These are phyloP conservation scores for Habropoda laboriosa DNA, from an alignment of 1,140 invertebrate genomes.

Conservation along the genomic window DNA sequence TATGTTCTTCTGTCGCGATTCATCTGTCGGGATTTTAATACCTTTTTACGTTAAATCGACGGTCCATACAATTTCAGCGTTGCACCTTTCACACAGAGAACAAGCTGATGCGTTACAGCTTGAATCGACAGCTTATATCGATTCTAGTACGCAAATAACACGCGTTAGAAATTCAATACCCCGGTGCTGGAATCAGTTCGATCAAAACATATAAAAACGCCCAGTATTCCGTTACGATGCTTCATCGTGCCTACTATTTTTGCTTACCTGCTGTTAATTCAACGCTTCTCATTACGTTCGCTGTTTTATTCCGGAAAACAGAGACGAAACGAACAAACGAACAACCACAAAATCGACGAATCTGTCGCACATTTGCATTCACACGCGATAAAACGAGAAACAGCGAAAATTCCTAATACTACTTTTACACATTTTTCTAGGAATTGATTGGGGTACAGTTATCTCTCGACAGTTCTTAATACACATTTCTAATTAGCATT, in stretches of 20 bases:
- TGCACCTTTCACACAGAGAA: not conserved
- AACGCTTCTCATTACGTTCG: not conserved
- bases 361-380: no score
- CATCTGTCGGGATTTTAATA: not conserved
- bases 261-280: not conserved
- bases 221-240: no score
- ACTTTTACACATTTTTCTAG: no score
- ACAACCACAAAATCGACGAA: no score
- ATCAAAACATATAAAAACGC: not conserved
- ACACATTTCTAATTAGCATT: no score
- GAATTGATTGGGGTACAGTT: no score
- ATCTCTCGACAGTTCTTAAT: no score
- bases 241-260: not conserved
- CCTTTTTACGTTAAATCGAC: not conserved
- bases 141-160: not conserved
- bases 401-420: no score
- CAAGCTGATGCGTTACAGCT: not conserved
- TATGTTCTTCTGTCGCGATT: not conserved
- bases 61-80: not conserved
- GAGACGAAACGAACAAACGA: no score
- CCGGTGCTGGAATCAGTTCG: not conserved
- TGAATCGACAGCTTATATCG: constrained; percentile 14
- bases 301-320: no score
- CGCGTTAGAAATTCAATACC: not conserved
- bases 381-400: no score